Evolutionary conservation across 1,140 invertebrate genomes (phyloP).

Genomic region (Drosophila sp.): DNA sequence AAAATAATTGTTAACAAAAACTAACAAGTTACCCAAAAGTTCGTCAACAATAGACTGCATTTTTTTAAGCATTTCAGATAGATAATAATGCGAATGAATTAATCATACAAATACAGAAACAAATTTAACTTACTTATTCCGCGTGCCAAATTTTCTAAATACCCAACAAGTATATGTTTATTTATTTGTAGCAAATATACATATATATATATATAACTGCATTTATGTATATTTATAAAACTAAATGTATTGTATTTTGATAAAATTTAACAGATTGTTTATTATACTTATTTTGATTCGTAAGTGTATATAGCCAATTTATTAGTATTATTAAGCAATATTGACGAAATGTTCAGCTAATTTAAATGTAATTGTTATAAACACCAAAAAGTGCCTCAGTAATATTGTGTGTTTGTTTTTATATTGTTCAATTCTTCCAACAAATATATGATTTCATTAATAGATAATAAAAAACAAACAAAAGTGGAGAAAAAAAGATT

Average conservation of each 20-base stretch:
- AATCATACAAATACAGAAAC: constrained; percentile 32
- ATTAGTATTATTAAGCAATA: constrained; percentile 51
- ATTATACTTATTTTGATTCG: constrained; percentile 43
- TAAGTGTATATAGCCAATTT: constrained; percentile 66
- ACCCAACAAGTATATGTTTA: constrained; percentile 21
- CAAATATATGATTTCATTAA: constrained; percentile 48
- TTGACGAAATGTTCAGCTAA: constrained; percentile 49
- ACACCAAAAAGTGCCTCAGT: constrained; percentile 82
- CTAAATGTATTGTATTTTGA: constrained; percentile 8
- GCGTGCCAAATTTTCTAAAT: constrained; percentile 70
- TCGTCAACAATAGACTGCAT: constrained; percentile 69
- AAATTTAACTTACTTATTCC: constrained; percentile 44
- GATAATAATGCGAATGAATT: constrained; percentile 29
- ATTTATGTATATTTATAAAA: constrained; percentile 5
- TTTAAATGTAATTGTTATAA: constrained; percentile 75
- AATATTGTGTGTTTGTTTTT: constrained; percentile 63
- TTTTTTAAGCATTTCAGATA: constrained; percentile 55
- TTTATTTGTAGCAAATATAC: constrained; percentile 36
- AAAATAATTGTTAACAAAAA: constrained; percentile 54
- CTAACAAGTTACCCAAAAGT: constrained; percentile 3
- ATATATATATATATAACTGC: constrained; percentile 7
- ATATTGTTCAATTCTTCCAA: constrained; percentile 56
- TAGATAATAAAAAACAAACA: constrained; percentile 41
- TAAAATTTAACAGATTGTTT: constrained; percentile 47
- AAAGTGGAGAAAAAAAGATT: constrained; percentile 29